These are phyloP conservation scores for Tokudaia muenninki DNA, from an alignment of 2,797 vertebrate genomes.

Conservation along the genomic window DNA sequence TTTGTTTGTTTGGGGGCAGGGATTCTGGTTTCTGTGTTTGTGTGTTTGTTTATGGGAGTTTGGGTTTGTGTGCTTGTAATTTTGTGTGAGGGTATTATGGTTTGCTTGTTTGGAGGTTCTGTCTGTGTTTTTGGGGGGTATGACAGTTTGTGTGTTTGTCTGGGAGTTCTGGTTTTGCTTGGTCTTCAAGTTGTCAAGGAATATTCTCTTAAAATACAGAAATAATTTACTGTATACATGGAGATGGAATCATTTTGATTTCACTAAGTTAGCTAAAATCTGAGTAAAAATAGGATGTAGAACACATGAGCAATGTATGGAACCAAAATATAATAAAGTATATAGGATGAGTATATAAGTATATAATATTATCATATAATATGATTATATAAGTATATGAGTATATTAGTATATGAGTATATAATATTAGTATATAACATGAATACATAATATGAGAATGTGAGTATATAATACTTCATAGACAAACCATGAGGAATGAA, in stretches of 20 bases:
- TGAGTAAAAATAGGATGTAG: background rate
- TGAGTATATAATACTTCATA: constrained; percentile 13
- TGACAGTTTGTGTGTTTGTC: background rate
- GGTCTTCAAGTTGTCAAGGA: constrained; percentile 56
- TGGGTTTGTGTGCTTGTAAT: background rate
- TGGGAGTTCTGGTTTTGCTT: background rate
- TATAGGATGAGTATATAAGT: background rate
- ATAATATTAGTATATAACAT: background rate
- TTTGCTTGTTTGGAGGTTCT: background rate
- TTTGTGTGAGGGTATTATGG: background rate
- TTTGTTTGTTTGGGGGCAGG: background rate
- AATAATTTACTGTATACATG: background rate
- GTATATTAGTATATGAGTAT: background rate
- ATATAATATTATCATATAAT: background rate
- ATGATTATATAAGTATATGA: background rate
- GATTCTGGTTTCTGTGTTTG: background rate
- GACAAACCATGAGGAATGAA: background rate
- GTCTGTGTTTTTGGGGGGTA: background rate
- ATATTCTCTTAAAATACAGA: background rate
- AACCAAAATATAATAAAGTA: background rate
- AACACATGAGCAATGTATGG: background rate
- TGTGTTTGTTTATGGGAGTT: background rate
- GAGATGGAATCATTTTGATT: background rate
- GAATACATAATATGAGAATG: too few relatives aligned
- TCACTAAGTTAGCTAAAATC: background rate